phyloP scores from a whole-genome alignment of 2,113 vertebrate genomes.

The Tricholaema leucomelas region DNA sequence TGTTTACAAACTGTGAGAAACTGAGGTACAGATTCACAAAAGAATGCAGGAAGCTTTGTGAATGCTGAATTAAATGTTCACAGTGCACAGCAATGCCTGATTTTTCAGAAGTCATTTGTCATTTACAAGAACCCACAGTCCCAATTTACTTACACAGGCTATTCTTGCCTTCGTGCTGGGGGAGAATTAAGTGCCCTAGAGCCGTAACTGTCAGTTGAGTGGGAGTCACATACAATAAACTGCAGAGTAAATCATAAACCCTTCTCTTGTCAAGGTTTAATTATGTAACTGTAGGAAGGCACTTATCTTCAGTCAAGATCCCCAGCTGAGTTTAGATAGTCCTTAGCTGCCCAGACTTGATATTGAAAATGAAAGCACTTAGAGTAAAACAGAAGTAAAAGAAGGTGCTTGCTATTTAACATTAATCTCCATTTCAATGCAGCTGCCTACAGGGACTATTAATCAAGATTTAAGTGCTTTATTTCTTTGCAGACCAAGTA shows the following conservation, averaged over 20 bases:
- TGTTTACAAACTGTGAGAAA: background rate
- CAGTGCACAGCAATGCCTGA: background rate
- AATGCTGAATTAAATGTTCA: background rate
- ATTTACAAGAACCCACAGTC: background rate
- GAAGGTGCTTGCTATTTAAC: background rate
- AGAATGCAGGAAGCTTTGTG: background rate
- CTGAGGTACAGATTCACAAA: background rate
- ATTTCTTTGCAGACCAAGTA: background rate
- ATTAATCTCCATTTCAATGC: conserved; percentile 16
- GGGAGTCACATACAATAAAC: background rate
- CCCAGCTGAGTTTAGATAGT: background rate
- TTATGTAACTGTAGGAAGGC: background rate
- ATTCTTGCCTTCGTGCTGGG: background rate
- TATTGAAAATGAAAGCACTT: background rate
- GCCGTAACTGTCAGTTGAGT: background rate
- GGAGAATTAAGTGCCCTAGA: background rate
- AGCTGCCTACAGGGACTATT: conserved; percentile 12
- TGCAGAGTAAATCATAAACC: background rate
- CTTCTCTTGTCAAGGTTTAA: background rate
- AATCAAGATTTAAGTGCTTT: background rate
- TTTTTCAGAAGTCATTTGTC: background rate
- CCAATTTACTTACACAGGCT: background rate
- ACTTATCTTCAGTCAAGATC: background rate
- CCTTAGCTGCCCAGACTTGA: background rate
- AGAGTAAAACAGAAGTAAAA: background rate